These are phyloP conservation scores for Drosophila suboccidentalis DNA, from an alignment of 2,888 invertebrate genomes.

Conservation along the genomic window DNA sequence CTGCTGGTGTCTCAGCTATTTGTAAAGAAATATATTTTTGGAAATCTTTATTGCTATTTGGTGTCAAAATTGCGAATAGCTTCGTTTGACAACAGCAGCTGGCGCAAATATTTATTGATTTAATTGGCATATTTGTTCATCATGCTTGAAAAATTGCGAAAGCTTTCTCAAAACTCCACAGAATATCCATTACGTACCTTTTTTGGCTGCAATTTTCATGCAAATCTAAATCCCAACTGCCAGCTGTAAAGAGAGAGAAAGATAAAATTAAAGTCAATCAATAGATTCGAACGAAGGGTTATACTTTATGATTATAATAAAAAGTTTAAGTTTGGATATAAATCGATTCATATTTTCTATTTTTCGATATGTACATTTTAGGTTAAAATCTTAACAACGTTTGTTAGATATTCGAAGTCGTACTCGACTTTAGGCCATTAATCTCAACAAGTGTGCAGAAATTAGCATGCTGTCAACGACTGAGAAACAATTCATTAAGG, in stretches of 20 bases:
- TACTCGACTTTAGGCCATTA: conserved; percentile 33
- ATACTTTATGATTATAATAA: too few species aligned
- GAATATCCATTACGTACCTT: conserved; percentile 58
- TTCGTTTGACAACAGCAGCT: conserved; percentile 49
- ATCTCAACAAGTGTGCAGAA: conserved; percentile 25
- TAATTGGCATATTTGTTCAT: conserved; percentile 66
- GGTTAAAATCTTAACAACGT: conserved; percentile 29
- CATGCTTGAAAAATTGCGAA: conserved; percentile 28
- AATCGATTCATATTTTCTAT: too few species aligned
- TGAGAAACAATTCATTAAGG: conserved; percentile 31
- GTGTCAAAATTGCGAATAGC: conserved; percentile 69
- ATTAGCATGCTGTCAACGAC: conserved; percentile 42
- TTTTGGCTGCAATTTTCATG: conserved; percentile 72
- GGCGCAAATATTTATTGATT: conserved; percentile 73
- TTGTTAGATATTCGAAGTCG: conserved; percentile 18
- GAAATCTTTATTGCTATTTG: conserved; percentile 66
- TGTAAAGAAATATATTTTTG: conserved; percentile 60
- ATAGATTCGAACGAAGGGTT: not conserved
- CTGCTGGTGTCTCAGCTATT: conserved; percentile 41
- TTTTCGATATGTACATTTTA: not conserved
- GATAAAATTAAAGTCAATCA: not conserved
- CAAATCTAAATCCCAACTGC: conserved; percentile 43
- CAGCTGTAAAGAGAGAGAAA: conserved; percentile 68
- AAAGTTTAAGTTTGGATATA: too few species aligned
- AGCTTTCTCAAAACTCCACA: conserved; percentile 5